phyloP scores from a whole-genome alignment of 2,113 vertebrate genomes.

The Aldabrachelys gigantea region DNA sequence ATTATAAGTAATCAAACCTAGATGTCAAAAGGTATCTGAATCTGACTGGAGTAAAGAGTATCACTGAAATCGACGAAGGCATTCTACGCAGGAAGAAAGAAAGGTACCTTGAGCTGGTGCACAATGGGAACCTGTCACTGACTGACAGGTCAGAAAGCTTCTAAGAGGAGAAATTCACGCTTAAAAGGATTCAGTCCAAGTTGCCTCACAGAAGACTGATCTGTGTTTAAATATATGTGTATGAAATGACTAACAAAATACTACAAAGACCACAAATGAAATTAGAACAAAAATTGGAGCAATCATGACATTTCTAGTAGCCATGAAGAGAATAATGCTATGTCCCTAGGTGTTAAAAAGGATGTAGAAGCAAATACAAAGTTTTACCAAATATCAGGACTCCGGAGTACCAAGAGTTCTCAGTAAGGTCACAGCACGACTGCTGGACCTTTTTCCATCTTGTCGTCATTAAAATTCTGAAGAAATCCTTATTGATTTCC shows the following conservation, averaged over 20 bases:
- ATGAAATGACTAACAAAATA: neutral
- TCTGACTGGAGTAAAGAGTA: neutral
- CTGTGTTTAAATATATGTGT: neutral
- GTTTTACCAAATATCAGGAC: neutral
- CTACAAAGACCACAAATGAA: neutral
- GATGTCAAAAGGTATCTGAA: neutral
- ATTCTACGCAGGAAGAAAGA: neutral
- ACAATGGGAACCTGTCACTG: neutral
- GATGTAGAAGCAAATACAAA: rapidly evolving
- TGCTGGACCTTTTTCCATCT: neutral
- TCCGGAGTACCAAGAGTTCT: neutral
- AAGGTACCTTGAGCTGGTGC: neutral
- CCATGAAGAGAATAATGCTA: neutral
- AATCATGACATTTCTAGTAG: rapidly evolving
- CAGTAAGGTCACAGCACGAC: rapidly evolving
- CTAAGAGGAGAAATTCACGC: neutral
- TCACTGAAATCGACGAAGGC: neutral
- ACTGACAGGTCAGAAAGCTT: neutral
- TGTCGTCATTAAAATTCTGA: neutral
- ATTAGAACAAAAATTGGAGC: neutral
- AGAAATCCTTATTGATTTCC: neutral
- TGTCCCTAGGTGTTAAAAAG: rapidly evolving
- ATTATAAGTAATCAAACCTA: neutral
- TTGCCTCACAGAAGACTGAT: neutral
- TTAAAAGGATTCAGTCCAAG: neutral